These are phyloP conservation scores for Didymodactylos carnosus DNA, from an alignment of 2,888 invertebrate genomes.

Conservation along the genomic window DNA sequence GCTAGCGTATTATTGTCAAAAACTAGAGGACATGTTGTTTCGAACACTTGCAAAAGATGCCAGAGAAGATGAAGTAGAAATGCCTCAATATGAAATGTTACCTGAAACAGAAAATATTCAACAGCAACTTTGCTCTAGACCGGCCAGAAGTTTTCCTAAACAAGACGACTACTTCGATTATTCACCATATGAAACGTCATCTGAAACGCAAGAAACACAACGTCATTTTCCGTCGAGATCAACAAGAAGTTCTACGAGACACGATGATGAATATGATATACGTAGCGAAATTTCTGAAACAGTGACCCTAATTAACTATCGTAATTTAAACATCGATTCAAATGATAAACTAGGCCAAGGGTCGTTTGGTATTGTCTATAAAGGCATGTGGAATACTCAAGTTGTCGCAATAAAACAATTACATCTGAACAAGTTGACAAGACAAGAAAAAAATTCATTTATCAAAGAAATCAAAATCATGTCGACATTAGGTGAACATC, in stretches of 20 bases:
- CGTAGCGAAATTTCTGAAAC: not conserved
- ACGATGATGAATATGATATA: not conserved
- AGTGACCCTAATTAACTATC: not conserved
- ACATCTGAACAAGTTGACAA: not conserved
- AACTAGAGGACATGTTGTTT: not conserved
- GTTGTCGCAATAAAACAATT: not conserved
- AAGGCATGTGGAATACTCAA: not conserved
- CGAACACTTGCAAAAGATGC: not conserved
- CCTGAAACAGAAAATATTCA: not conserved
- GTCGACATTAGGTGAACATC: slow-evolving; percentile 2
- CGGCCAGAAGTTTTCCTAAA: not conserved
- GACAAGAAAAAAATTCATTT: slow-evolving; percentile 1
- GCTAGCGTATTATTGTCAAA: not conserved
- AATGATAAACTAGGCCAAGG: not conserved
- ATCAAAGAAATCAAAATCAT: not conserved
- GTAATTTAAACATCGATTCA: not conserved
- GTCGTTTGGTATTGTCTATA: not conserved
- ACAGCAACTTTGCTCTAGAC: not conserved
- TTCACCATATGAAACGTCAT: not conserved
- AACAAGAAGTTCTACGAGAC: not conserved
- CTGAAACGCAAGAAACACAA: not conserved
- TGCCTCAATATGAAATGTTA: not conserved
- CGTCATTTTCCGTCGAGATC: not conserved
- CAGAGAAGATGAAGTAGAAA: not conserved
- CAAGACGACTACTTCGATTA: not conserved